These are phyloP conservation scores for Orestias chungarensis DNA, from an alignment of 2,797 vertebrate genomes.

Conservation along the genomic window DNA sequence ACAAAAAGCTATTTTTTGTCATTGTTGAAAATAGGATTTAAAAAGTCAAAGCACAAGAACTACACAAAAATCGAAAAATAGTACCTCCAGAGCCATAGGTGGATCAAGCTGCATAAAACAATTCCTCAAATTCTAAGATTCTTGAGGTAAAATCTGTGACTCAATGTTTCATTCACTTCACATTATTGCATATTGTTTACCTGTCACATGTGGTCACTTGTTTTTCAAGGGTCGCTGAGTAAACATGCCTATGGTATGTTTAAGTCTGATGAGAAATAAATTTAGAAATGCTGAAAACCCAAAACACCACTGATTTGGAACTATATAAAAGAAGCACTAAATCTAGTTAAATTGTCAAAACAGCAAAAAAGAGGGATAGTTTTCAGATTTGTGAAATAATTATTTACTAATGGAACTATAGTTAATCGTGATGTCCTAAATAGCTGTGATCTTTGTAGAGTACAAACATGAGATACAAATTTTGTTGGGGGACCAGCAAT, in stretches of 20 bases:
- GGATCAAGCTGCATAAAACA: not conserved
- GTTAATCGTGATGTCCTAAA: too few relatives aligned
- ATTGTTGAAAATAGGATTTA: not conserved
- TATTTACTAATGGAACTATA: too few relatives aligned
- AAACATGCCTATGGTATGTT: not conserved
- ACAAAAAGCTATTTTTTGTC: constrained; percentile 1
- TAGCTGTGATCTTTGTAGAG: too few relatives aligned
- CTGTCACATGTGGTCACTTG: not conserved
- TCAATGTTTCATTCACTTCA: not conserved
- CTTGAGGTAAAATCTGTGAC: not conserved
- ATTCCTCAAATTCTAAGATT: not conserved
- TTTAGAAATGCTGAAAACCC: too few relatives aligned
- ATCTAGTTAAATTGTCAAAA: too few relatives aligned
- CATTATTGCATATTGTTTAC: not conserved
- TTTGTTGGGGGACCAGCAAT: too few relatives aligned
- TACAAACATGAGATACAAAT: too few relatives aligned
- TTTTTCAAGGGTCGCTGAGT: not conserved
- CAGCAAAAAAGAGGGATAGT: too few relatives aligned
- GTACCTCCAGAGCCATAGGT: not conserved
- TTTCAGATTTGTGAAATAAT: too few relatives aligned
- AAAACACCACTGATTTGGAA: too few relatives aligned
- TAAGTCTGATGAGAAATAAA: not conserved
- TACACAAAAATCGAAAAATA: not conserved
- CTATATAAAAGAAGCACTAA: too few relatives aligned
- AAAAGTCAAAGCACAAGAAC: not conserved